phyloP scores from a whole-genome alignment of 30 jellyfish, hydroid and myxozoan genomes.

The Aurelia aurita region DNA sequence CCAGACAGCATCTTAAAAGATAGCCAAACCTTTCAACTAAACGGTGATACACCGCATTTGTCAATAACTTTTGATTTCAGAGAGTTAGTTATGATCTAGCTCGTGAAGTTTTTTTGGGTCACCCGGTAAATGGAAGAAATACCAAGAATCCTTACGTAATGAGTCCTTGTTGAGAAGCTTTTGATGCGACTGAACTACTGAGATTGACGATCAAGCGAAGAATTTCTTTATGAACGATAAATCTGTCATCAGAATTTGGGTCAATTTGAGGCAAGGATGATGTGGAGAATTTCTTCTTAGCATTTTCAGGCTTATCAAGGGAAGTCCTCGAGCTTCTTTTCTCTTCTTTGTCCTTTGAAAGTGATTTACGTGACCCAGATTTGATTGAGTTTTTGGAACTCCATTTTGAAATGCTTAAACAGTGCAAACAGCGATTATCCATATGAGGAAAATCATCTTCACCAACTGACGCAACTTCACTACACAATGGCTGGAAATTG shows the following conservation, averaged over 20 bases:
- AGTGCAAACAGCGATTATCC: constrained; percentile 48
- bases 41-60: too few relatives aligned
- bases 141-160: constrained; percentile 57
- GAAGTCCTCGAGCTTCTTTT: constrained; percentile 41
- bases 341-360: constrained; percentile 45
- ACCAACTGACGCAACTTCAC: background rate
- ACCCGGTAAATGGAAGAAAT: background rate
- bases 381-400: constrained; percentile 38
- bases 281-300: constrained; percentile 60
- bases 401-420: constrained; percentile 26
- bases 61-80: too few relatives aligned
- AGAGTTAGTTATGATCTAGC: too few relatives aligned
- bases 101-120: background rate
- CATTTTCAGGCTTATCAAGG: constrained; percentile 23
- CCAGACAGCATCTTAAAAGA: too few relatives aligned
- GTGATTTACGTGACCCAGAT: constrained; percentile 41
- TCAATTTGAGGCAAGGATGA: constrained; percentile 60
- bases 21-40: too few relatives aligned
- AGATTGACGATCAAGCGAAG: constrained; percentile 82
- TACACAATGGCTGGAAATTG: constrained; percentile 41
- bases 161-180: constrained; percentile 94
- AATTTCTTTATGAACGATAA: constrained; percentile 76
- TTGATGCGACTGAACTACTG: constrained; percentile 98
- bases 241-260: constrained; percentile 56
- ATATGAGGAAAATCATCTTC: constrained; percentile 58